These are phyloP conservation scores for Dasysyrphus albostriatus DNA, from an alignment of 2,888 invertebrate genomes.

Conservation along the genomic window DNA sequence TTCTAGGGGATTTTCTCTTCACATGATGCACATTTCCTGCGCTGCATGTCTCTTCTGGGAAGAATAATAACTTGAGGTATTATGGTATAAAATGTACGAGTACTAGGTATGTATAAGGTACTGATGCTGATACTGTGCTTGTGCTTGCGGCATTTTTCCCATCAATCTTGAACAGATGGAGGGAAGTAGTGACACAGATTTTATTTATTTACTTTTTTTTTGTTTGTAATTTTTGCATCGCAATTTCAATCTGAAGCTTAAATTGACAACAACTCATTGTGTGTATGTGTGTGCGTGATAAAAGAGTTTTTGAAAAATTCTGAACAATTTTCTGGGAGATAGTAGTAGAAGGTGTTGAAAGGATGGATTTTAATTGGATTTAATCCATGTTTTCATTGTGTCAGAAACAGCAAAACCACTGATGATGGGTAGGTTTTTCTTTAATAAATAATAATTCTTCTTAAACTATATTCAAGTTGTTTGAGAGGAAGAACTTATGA, in stretches of 20 bases:
- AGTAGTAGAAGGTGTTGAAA: neutral
- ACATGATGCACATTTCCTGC: slow-evolving; percentile 36
- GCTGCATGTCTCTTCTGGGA: neutral
- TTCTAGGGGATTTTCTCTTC: slow-evolving; percentile 68
- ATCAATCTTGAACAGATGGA: slow-evolving; percentile 47
- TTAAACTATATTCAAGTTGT: neutral
- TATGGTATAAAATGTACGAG: too few relatives aligned
- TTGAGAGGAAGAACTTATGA: neutral
- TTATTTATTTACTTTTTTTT: slow-evolving; percentile 16
- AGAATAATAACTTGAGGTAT: slow-evolving; percentile 13
- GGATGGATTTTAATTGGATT: slow-evolving; percentile 41
- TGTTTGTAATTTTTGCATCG: slow-evolving; percentile 18
- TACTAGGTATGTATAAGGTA: neutral
- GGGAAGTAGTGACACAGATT: slow-evolving; percentile 61
- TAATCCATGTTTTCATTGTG: slow-evolving; percentile 5
- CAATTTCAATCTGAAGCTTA: slow-evolving; percentile 12
- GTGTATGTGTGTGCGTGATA: neutral
- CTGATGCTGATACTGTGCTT: neutral
- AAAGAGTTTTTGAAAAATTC: neutral
- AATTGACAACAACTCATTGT: neutral
- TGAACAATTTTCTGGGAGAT: neutral
- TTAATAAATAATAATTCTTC: neutral
- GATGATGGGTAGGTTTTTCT: neutral
- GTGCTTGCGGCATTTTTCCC: slow-evolving; percentile 4
- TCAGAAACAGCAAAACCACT: slow-evolving; percentile 1